Base-by-base conservation (phyloP, 2,797 vertebrate genomes). In the Urocyon cinereoargenteus region DNA sequence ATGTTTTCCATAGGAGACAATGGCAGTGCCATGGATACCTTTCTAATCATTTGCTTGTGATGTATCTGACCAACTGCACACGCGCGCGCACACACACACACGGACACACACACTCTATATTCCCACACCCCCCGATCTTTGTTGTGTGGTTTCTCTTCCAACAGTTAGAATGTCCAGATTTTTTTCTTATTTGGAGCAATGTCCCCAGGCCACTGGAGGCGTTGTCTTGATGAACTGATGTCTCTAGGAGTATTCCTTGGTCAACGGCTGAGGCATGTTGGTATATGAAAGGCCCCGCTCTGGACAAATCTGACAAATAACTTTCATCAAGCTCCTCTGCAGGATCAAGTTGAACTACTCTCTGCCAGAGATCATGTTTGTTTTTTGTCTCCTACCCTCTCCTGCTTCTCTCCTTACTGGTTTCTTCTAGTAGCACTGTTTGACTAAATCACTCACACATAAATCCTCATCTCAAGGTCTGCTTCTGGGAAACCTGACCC, bases 351-450 rank as follows among this genome's bases (percentile, higher is more conserved):
- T 53, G 66, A 89, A 83, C 61, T 59, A n/a, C 40, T 55, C 31
- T 83, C 22, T 86, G 70, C 86, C 57, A 45, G 31, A 49, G 24
- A 40, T 22, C 68, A 94, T 10, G 9, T 19, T 57, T 86, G 51
- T 24, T 62, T 70, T 92, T 94, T 57, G 68, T 75, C 59, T 85
- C 19, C 61, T 79, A 66, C 34, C 40, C 28, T 61, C n/a, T 57
- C 53, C 40, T 70, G 73, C 66, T 66, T 61, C 49, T 68, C 51
- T 31, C 19, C 36, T 89, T 28, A 72, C 62, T 72, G 8, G 24
- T 96, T 96, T 84, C 82, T 92, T 15, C 61, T 70, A 40, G 24
- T 61, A 83, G 73, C 31, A 61, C 26, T 61, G 82, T 75, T n/a
- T 14, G 84, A 97, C 34, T 57, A 77, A 51, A 70, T 79, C 31